Base-by-base conservation (phyloP, 2,113 vertebrate genomes). In the Grantiella picta region DNA sequence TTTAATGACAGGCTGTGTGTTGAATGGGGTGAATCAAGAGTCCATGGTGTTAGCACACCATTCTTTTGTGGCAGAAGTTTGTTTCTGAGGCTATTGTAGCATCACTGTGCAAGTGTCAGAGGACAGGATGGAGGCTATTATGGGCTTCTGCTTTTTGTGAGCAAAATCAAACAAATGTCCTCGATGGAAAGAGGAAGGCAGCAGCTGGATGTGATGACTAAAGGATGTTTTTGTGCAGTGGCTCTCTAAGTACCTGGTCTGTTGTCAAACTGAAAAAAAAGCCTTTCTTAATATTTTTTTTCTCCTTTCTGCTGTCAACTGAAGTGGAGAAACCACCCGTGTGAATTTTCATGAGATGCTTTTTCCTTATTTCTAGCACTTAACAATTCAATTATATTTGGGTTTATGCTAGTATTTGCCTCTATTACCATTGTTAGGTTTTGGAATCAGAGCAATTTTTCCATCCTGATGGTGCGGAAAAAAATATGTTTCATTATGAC, bases 401-500 rank as follows among this genome's bases (percentile, higher is more conserved):
- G 10, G 42, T 94, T 93, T 92, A 92, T 96, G 82, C 72, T 90
- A 60, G n/a, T 64, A 35, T 93, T 96, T 90, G 60, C 69, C 23
- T 95, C 76, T 93, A 56, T 75, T 93, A 72, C 65, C 56, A 65
- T 83, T 90, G 85, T 89, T 78, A 82, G 61, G 47, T 49, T 95
- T 94, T 89, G 87, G 80, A 90, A 68, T 81, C 56, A 92, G 79
- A 93, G 45, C 42, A 11, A 94, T 93, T 94, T 92, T 96, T 90
- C 93, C 35, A 57, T 88, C 72, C 49, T 92, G 85, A 86, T 93
- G 86, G 44, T 84, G 82, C 3, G 0, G 92, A 93, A 96, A 95
- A 95, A 95, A 90, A 75, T 87, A 92, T 92, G 80, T 94, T 95
- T 95, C 94, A 78, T 95, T 95, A 94, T 94, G 90, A 90, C 86